These are phyloP conservation scores for Corydoras sp. DNA, from an alignment of 2,113 vertebrate species.

Conservation along the genomic window DNA sequence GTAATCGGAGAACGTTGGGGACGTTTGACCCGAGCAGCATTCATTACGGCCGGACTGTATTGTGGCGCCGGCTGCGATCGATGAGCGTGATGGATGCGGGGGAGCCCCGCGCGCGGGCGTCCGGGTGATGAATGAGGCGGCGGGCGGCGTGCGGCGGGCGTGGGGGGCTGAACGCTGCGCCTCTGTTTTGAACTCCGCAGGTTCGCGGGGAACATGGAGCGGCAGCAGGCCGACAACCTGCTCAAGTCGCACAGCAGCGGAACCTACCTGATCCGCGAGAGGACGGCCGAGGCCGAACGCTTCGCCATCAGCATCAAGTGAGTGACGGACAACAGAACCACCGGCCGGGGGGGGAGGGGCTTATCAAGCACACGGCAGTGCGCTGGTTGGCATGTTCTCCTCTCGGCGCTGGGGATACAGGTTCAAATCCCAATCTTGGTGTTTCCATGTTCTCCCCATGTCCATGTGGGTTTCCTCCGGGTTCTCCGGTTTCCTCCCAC, in stretches of 20 bases:
- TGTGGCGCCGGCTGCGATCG: conserved; percentile 21
- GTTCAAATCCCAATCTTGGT: no score
- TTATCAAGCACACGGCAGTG: no score
- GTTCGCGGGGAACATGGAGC: conserved; percentile 96
- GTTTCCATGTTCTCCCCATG: no score
- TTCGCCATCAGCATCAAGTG: conserved; percentile 99
- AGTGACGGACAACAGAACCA: conserved; percentile 39
- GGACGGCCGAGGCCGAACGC: conserved; percentile 87
- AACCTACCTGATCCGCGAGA: conserved; percentile 93
- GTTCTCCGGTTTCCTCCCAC: no score
- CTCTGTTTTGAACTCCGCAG: conserved; percentile 53
- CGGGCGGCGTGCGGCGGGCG: neutral
- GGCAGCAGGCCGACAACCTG: conserved; percentile 92
- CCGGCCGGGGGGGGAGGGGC: no score
- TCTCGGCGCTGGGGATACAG: no score
- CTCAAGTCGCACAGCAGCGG: conserved; percentile 87
- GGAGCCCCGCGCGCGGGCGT: no score
- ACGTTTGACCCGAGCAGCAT: conserved; percentile 19
- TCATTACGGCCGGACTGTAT: conserved; percentile 16
- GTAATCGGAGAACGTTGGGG: conserved; percentile 1
- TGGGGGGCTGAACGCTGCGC: conserved; percentile 13
- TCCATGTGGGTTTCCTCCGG: no score
- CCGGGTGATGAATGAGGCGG: conserved; percentile 16
- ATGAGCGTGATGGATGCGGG: conserved; percentile 32
- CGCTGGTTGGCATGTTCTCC: no score